These are phyloP conservation scores for Tipula lateralis DNA, from an alignment of 2,888 invertebrate species.

Conservation along the genomic window DNA sequence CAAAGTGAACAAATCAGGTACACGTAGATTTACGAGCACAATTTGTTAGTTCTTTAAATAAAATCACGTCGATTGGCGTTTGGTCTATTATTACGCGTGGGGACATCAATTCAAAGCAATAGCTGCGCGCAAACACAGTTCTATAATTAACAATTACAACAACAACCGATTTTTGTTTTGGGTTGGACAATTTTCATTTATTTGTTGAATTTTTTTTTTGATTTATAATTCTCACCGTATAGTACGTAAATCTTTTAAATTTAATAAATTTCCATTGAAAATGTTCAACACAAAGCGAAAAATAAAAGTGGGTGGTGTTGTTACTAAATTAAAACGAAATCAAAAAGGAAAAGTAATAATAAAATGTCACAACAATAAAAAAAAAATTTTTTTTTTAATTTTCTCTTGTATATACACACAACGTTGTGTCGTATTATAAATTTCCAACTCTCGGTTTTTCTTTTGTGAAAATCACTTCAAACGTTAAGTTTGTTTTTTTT, in stretches of 20 bases:
- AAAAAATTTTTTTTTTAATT: background rate
- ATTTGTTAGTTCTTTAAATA: no score
- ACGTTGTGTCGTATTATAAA: background rate
- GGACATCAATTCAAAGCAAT: no score
- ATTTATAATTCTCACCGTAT: background rate
- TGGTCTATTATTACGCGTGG: no score
- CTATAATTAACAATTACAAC: background rate
- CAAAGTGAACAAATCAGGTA: no score
- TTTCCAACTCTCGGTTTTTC: background rate
- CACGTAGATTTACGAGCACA: no score
- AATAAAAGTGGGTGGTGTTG: constrained; percentile 11
- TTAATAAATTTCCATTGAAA: background rate
- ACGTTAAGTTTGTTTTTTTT: background rate
- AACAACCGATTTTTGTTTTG: background rate
- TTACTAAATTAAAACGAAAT: constrained; percentile 11
- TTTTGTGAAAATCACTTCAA: constrained; percentile 19
- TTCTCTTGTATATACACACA: constrained; percentile 13
- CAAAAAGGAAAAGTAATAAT: background rate
- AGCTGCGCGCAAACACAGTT: no score
- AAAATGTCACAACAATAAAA: constrained; percentile 6
- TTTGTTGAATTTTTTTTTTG: background rate
- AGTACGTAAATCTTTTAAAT: background rate
- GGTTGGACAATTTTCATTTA: background rate
- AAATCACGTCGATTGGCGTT: no score
- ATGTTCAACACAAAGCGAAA: background rate